Evolutionary conservation across 2,113 vertebrate genomes (phyloP).

Genomic region (Pontoporia blainvillei): DNA sequence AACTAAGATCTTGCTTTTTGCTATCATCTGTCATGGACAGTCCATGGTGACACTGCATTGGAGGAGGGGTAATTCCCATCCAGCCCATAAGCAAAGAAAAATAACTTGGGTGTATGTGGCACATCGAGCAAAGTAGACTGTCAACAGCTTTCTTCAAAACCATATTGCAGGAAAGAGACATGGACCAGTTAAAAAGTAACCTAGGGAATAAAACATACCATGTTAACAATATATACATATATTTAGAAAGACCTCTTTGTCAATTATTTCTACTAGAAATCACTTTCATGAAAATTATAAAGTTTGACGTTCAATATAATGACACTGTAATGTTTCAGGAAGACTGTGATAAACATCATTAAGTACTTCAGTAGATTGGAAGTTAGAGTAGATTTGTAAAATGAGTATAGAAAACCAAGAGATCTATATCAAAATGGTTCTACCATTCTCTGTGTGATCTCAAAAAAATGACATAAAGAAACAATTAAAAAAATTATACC

Average conservation of each 20-base stretch:
- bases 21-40: slow-evolving; percentile 97
- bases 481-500: background rate
- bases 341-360: background rate
- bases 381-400: background rate
- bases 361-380: background rate
- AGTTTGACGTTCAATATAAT: background rate
- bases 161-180: slow-evolving; percentile 96
- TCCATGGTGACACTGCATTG: slow-evolving; percentile 90
- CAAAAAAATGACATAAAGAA: background rate
- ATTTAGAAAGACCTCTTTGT: background rate
- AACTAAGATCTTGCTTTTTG: slow-evolving; percentile 94
- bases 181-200: slow-evolving; percentile 96
- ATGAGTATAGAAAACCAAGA: slow-evolving; percentile 9
- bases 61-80: slow-evolving; percentile 93
- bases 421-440: background rate
- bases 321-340: background rate
- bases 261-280: background rate
- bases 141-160: slow-evolving; percentile 99
- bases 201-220: slow-evolving; percentile 76
- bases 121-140: slow-evolving; percentile 97
- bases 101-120: slow-evolving; percentile 96
- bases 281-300: background rate
- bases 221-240: background rate
- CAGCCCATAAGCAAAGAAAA: slow-evolving; percentile 98
- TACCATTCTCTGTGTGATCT: background rate